phyloP scores from a whole-genome alignment of 2,113 vertebrate species.

The Aspiorhynchus laticeps region DNA sequence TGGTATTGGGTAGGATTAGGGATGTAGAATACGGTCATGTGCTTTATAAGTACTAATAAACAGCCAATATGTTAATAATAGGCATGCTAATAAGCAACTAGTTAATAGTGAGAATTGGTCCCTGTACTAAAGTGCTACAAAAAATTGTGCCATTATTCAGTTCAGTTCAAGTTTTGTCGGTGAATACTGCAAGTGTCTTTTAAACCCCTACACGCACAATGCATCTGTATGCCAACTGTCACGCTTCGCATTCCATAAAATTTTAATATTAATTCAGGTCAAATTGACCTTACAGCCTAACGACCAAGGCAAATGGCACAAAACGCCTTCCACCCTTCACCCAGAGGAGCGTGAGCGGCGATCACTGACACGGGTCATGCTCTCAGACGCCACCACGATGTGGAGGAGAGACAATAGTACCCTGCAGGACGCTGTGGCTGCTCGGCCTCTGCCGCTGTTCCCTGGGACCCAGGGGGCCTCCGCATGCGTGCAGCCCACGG shows the following conservation, averaged over 20 bases:
- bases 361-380: constrained; percentile 30
- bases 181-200: not conserved
- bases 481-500: constrained; percentile 47
- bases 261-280: constrained; percentile 61
- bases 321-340: constrained; percentile 36
- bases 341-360: constrained; percentile 36
- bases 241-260: constrained; percentile 44
- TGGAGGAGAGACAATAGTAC: constrained; percentile 41
- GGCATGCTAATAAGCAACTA: too few species aligned
- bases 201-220: constrained; percentile 19
- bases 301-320: constrained; percentile 52
- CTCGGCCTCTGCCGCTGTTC: not conserved
- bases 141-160: too few species aligned
- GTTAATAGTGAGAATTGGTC: too few species aligned
- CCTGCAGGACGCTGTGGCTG: constrained; percentile 33
- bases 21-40: too few species aligned
- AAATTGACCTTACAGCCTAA: constrained; percentile 63
- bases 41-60: too few species aligned
- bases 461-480: constrained; percentile 46
- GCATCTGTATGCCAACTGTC: constrained; percentile 51
- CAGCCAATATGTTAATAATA: too few species aligned
- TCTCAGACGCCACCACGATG: constrained; percentile 41
- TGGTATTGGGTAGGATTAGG: too few species aligned
- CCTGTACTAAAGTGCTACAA: too few species aligned
- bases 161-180: not conserved